Conservation (phyloP, 1,140 invertebrate genomes). For the Habropoda laboriosa region DNA sequence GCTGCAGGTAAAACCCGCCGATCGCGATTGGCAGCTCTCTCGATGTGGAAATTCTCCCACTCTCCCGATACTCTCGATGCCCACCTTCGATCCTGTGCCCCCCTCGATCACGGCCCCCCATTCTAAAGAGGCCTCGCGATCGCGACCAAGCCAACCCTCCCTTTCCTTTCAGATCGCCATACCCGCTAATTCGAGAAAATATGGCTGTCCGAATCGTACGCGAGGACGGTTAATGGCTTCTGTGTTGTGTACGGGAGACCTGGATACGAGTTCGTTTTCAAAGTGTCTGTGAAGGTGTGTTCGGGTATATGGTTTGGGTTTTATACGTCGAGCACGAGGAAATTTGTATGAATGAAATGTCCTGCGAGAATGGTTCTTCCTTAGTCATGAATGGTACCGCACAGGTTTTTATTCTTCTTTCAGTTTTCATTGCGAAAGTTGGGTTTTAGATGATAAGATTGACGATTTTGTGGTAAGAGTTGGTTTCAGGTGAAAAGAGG, state of each 20-base stretch:
- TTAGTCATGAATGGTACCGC: no score
- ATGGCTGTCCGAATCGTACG: constrained; percentile 60
- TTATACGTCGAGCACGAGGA: no score
- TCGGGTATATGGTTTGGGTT: no score
- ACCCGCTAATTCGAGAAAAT: constrained; percentile 69
- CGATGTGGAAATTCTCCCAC: constrained; percentile 70
- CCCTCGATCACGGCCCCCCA: constrained; percentile 21
- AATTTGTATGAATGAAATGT: no score
- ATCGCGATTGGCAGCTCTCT: constrained; percentile 66
- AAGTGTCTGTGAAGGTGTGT: no score
- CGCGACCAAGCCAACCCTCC: constrained; percentile 31
- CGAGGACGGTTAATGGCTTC: constrained; percentile 27
- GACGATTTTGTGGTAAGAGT: no score
- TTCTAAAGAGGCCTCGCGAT: constrained; percentile 45
- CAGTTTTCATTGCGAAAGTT: no score
- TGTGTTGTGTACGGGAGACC: no score
- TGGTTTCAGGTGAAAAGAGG: no score
- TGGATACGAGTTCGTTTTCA: not conserved
- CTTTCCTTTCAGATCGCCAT: constrained; percentile 51
- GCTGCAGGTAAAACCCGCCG: constrained; percentile 33
- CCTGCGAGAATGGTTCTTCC: no score
- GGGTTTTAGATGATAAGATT: no score
- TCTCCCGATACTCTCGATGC: not conserved
- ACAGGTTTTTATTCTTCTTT: not conserved
- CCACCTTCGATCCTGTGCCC: constrained; percentile 42